Percentiles rank a stretch among this genome's conserved stretches.
These are phyloP conservation scores for Nysson spinosus DNA, from an alignment of 2,888 invertebrate species.

Conservation along the genomic window DNA sequence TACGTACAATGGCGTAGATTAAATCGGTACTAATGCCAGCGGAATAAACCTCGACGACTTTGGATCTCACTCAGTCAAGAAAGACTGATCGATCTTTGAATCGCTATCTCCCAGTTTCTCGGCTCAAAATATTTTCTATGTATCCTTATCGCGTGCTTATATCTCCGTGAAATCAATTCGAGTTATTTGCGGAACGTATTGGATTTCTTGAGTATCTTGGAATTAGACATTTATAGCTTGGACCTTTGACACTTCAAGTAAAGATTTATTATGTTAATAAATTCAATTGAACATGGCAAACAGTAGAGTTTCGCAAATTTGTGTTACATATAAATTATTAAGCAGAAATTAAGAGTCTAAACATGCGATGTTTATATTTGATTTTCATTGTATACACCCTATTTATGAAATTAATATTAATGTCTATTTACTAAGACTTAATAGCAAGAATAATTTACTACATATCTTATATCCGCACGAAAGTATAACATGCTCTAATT, in stretches of 20 bases:
- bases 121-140: constrained; percentile 30
- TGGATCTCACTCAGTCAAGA: not conserved
- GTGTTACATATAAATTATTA: no score
- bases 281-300: no score
- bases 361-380: no score
- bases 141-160: constrained; percentile 12
- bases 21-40: constrained; percentile 47
- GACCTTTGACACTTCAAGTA: not conserved
- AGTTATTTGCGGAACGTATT: not conserved
- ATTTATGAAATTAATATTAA: no score
- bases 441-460: no score
- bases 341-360: no score
- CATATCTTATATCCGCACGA: no score
- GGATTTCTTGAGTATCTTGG: constrained; percentile 2
- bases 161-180: constrained; percentile 10
- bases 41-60: constrained; percentile 9
- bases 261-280: not conserved
- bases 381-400: no score
- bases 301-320: no score
- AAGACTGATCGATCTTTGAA: not conserved
- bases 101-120: constrained; percentile 14
- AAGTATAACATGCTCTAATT: no score
- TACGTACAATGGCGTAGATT: constrained; percentile 37
- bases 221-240: no score
- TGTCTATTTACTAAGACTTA: no score